Base-by-base conservation (phyloP, 2,113 vertebrate species). In the Apteryx mantelli region DNA sequence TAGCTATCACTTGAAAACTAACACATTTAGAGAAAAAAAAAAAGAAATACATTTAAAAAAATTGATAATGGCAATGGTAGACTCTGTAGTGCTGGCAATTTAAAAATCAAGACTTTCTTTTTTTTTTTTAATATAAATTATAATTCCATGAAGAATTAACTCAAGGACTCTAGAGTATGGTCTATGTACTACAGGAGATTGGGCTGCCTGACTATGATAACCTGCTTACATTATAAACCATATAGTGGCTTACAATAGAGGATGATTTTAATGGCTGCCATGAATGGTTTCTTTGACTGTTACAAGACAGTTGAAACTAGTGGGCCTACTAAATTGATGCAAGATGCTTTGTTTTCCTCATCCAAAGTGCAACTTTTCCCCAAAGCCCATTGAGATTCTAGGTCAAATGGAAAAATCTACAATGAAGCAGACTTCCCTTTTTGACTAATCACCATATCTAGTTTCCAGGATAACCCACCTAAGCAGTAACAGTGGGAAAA, bases 401-500 rank as follows among this genome's bases (percentile, higher is more conserved):
- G 32, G 46, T 52, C 9, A 69, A 69, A 22, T 8, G 4, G 10
- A 7, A 8, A 19, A 56, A 44, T 8, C 5, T 9, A 32, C 38
- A 58, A 44, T 6, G 0, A 42, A 18, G 3, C 3, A 61, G 5
- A 32, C 5, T 70, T 76, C 2, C 40, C 5, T n/a, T 73, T 92
- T 28, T 21, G 18, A 34, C 4, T 25, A 8, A 53, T 34, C 7
- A 34, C 26, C 2, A 1, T n/a, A 48, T n/a, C 13, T 71, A 46
- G 1, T 7, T 69, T 89, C 66, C 19, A 46, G 22, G 48, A 17
- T 13, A 69, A 6, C 5, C 1, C 4, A 60, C 0, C 0, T 2
- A 14, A 69, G 17, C 11, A 55, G 64, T 32, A 86, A 21, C 11
- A 55, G 1, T 15, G 0, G 0, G 24, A 34, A 86, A 75, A 8